Evolutionary conservation across 2,888 invertebrate species (phyloP), one percentile per base, ranked within the genome.

Genomic region (Loripinus fragilis): DNA sequence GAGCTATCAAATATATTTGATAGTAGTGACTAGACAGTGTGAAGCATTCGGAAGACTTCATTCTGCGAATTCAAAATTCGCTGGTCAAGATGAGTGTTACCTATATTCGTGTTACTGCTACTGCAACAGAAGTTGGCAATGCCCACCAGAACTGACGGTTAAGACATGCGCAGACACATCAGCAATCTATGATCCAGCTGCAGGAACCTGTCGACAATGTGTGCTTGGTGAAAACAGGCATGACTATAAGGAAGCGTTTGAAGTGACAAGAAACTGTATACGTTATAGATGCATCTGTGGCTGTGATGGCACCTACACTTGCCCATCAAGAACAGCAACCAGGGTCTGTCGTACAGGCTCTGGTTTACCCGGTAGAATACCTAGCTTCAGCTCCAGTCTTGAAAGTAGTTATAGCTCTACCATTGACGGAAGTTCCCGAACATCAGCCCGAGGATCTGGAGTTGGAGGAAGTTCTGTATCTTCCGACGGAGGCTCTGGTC

Each of bases 291-390:
- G 91, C 69, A 74, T 76, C 15, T 91, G 91, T 68, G 82, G 82
- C 66, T 90, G 90, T 71, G 89, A 90, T 70, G 91, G 90, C 10
- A 74, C 86, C 1, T 90, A 89, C 84, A 71, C 78, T 48, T 91
- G 91, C 67, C 90, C 90, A 0, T 83, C 77, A 3, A 77, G 76
- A 17, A 67, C 70, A 2, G 77, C 76, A 20, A 76, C 75, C 5
- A 55, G 78, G 12, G 78, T 85, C 0, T 85, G 85, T 41, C 42
- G 81, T 0, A 48, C n/a, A 10, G 84, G 81, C 0, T 75, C 76
- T 0, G 81, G 81, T 1, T 55, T 71, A 0, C 52, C 50, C 15
- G 84, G 81, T 0, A 45, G 80, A 28, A 41, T 67, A 45, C 42
- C 28, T 23, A 35, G 52, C 70, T 15, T 70, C 69, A 35, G 70